Evolutionary conservation across 2,797 vertebrate genomes (phyloP).

Genomic region (Gadopsis marmoratus): DNA sequence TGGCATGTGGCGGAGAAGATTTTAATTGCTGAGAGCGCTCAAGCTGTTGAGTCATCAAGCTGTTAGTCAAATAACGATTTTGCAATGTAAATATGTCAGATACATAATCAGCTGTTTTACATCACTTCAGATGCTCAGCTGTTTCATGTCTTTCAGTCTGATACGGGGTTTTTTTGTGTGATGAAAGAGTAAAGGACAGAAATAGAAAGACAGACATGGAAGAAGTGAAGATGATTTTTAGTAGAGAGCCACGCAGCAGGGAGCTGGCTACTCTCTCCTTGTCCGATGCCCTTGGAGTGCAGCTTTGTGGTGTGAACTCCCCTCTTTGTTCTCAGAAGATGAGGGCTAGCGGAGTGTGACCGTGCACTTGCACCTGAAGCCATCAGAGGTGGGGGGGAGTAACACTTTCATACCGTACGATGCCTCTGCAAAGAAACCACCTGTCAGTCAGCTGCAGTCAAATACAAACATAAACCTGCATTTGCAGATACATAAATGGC

Average conservation of each 20-base stretch:
- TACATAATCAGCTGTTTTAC: constrained; percentile 57
- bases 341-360: constrained; percentile 66
- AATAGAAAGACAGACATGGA: constrained; percentile 48
- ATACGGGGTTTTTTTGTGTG: constrained; percentile 17
- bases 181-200: constrained; percentile 52
- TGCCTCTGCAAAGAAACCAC: constrained; percentile 23
- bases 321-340: constrained; percentile 76
- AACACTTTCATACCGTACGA: constrained; percentile 52
- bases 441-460: constrained; percentile 29
- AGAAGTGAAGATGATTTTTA: constrained; percentile 36
- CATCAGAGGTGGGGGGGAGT: constrained; percentile 58
- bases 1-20: constrained; percentile 39
- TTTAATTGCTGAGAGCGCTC: constrained; percentile 54
- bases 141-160: constrained; percentile 50
- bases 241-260: constrained; percentile 44
- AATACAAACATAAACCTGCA: constrained; percentile 39
- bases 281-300: constrained; percentile 77
- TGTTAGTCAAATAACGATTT: constrained; percentile 57
- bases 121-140: constrained; percentile 53
- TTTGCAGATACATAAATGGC: constrained; percentile 56
- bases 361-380: constrained; percentile 71
- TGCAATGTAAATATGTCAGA: constrained; percentile 60
- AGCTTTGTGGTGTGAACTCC: constrained; percentile 75
- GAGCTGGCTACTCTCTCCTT: constrained; percentile 63
- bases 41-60: constrained; percentile 60